Conservation (phyloP, 2,888 invertebrate genomes). For the Apotomis betuletana region DNA sequence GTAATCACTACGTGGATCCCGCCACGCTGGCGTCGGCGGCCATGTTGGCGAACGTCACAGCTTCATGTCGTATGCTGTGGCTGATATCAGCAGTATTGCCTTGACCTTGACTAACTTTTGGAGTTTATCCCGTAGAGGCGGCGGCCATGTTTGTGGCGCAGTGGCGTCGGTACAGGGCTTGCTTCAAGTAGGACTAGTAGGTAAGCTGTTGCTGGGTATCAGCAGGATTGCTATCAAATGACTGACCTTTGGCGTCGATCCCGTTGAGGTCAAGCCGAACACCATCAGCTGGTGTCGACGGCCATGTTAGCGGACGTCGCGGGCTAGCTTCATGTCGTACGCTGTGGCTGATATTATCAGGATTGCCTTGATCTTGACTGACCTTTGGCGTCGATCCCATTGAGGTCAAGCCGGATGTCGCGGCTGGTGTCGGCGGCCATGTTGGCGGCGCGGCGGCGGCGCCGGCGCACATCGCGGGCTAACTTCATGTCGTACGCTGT, state of each 20-base stretch:
- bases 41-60: slow-evolving; percentile 64
- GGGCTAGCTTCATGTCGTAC: slow-evolving; percentile 86
- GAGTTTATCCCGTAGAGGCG: slow-evolving; percentile 73
- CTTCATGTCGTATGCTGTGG: slow-evolving; percentile 89
- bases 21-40: slow-evolving; percentile 68
- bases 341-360: slow-evolving; percentile 86
- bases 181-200: slow-evolving; percentile 80
- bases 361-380: slow-evolving; percentile 50
- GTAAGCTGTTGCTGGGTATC: slow-evolving; percentile 86
- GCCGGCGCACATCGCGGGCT: slow-evolving; percentile 65
- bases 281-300: slow-evolving; percentile 70
- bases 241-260: slow-evolving; percentile 66
- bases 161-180: slow-evolving; percentile 60
- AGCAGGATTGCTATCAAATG: slow-evolving; percentile 74
- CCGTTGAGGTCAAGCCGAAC: slow-evolving; percentile 77
- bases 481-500: slow-evolving; percentile 88
- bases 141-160: slow-evolving; percentile 58
- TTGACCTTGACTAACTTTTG: slow-evolving; percentile 45
- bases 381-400: slow-evolving; percentile 73
- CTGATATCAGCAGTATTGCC: slow-evolving; percentile 83
- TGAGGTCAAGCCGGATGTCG: slow-evolving; percentile 75
- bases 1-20: too few species aligned
- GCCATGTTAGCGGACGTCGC: slow-evolving; percentile 64
- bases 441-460: slow-evolving; percentile 65
- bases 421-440: slow-evolving; percentile 67